phyloP scores from a whole-genome alignment of 1,140 invertebrate species.

The Eupeodes corollae region DNA sequence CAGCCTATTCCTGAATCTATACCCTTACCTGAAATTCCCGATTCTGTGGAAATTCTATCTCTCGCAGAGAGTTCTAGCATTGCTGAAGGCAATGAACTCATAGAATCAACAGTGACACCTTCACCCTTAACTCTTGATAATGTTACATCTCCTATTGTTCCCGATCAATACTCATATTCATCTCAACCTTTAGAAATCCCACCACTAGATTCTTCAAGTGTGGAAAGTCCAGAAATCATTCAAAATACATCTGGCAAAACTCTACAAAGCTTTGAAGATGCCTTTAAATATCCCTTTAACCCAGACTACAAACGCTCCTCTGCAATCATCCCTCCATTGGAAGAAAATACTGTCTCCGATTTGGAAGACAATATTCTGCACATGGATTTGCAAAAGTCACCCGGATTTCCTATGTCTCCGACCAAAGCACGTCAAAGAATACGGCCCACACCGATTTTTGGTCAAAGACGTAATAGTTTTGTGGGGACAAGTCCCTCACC shows the following conservation, averaged over 20 bases:
- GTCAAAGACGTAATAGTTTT: constrained; percentile 40
- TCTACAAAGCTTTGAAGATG: not conserved
- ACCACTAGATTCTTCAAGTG: too few relatives aligned
- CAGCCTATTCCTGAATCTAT: not conserved
- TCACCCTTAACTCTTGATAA: too few relatives aligned
- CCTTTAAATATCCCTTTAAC: constrained; percentile 10
- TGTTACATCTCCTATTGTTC: too few relatives aligned
- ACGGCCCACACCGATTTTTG: constrained; percentile 21
- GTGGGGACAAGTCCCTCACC: constrained; percentile 16
- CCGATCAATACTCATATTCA: too few relatives aligned
- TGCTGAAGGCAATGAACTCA: too few relatives aligned
- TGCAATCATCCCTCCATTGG: constrained; percentile 13
- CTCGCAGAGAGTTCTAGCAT: too few relatives aligned
- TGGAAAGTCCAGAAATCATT: not conserved
- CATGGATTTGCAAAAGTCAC: constrained; percentile 26
- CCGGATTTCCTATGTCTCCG: constrained; percentile 24
- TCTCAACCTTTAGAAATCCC: too few relatives aligned
- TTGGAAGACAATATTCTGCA: constrained; percentile 32
- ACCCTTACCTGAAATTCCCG: too few relatives aligned
- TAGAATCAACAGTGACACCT: too few relatives aligned
- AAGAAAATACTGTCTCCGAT: constrained; percentile 25
- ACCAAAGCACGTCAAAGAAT: constrained; percentile 23
- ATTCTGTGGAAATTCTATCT: too few relatives aligned
- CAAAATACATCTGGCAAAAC: not conserved
- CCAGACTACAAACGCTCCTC: constrained; percentile 4